Evolutionary conservation across 1,140 invertebrate species (phyloP).

Genomic region (Spodoptera litura): DNA sequence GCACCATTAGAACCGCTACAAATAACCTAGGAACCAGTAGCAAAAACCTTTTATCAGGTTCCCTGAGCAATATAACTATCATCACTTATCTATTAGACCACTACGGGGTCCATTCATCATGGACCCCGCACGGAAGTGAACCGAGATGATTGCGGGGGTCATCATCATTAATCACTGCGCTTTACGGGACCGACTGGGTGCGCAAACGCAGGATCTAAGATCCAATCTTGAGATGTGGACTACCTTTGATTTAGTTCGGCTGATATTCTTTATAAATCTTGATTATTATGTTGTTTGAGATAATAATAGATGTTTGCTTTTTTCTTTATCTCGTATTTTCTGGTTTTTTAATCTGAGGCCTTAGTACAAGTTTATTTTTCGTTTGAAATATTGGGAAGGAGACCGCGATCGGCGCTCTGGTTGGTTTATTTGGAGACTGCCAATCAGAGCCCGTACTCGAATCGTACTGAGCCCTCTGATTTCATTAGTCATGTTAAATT

Average conservation of each 20-base stretch:
- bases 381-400: too few species aligned
- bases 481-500: too few species aligned
- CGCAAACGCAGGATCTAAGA: slow-evolving; percentile 22
- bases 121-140: slow-evolving; percentile 38
- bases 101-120: slow-evolving; percentile 36
- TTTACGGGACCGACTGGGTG: slow-evolving; percentile 38
- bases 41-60: slow-evolving; percentile 9
- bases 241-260: slow-evolving; percentile 15
- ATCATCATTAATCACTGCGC: slow-evolving; percentile 58
- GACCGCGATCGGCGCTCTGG: too few species aligned
- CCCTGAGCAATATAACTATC: slow-evolving; percentile 25
- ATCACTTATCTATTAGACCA: slow-evolving; percentile 39
- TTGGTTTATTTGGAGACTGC: too few species aligned
- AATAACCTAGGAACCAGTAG: background rate
- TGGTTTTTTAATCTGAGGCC: too few species aligned
- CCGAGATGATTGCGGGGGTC: slow-evolving; percentile 50
- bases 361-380: too few species aligned
- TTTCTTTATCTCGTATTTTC: too few species aligned
- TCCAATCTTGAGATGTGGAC: slow-evolving; percentile 18
- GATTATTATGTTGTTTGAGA: background rate
- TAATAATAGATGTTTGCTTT: too few species aligned
- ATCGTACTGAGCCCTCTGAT: too few species aligned
- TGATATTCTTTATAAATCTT: slow-evolving; percentile 9
- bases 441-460: too few species aligned
- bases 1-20: too few species aligned